These are phyloP conservation scores for Aphodius granarius DNA, from an alignment of 2,888 invertebrate genomes.

Conservation along the genomic window DNA sequence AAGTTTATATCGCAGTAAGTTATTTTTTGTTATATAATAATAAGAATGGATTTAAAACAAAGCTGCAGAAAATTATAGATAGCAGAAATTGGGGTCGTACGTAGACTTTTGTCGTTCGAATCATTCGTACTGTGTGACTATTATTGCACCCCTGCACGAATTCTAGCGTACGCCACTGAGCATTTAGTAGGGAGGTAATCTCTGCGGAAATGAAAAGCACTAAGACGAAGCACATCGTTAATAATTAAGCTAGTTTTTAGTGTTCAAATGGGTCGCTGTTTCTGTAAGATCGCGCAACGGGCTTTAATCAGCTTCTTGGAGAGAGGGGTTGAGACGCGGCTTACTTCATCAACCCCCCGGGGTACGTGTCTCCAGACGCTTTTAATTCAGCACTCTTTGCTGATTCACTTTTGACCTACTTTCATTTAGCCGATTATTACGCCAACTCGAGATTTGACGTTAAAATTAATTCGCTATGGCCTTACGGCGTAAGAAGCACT, in stretches of 20 bases:
- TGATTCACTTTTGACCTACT: neutral
- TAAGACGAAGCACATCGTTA: constrained; percentile 6
- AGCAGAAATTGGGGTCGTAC: no score
- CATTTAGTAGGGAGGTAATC: neutral
- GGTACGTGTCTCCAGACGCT: neutral
- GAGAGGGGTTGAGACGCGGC: neutral
- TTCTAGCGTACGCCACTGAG: neutral
- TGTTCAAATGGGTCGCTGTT: constrained; percentile 10
- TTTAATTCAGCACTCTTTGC: neutral
- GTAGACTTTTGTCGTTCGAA: no score
- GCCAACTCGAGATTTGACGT: neutral
- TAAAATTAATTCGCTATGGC: neutral
- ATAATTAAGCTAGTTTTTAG: constrained; percentile 14
- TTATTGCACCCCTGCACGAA: neutral
- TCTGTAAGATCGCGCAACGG: constrained; percentile 1
- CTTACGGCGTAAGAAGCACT: neutral
- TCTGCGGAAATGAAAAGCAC: neutral
- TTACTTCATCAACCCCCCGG: neutral
- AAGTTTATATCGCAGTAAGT: no score
- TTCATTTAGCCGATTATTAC: neutral
- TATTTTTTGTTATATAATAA: no score
- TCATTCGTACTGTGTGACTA: no score
- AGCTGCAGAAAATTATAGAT: no score
- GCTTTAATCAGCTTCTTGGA: constrained; percentile 3
- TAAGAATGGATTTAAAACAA: no score